These are phyloP conservation scores for Turdus rufiventris DNA, from an alignment of 2,113 vertebrate species.

Conservation along the genomic window DNA sequence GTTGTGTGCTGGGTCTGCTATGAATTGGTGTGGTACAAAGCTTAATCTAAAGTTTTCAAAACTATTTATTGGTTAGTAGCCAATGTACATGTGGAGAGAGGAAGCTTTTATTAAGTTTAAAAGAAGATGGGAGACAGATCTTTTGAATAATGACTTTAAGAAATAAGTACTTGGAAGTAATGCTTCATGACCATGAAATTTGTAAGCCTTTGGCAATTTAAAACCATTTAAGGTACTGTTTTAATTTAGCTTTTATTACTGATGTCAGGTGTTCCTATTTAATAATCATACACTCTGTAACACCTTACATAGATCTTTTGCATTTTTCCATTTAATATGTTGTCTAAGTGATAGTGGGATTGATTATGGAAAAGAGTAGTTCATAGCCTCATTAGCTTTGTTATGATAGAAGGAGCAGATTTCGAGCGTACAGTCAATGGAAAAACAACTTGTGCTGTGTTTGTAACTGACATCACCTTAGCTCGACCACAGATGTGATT, in stretches of 20 bases:
- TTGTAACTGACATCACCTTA: slow-evolving; percentile 12
- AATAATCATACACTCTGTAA: background rate
- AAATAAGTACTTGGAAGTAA: background rate
- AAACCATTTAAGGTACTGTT: background rate
- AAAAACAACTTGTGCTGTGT: background rate
- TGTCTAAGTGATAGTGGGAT: background rate
- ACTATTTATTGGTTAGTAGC: background rate
- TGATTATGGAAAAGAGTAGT: background rate
- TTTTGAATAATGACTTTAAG: background rate
- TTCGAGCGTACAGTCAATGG: background rate
- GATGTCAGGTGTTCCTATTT: background rate
- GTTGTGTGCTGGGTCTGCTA: background rate
- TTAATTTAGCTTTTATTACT: background rate
- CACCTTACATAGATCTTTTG: background rate
- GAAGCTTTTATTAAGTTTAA: background rate
- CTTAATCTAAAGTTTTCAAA: background rate
- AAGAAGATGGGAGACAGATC: background rate
- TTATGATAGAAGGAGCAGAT: background rate
- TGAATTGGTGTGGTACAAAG: background rate
- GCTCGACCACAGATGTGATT: background rate
- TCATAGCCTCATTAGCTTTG: background rate
- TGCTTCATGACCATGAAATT: background rate
- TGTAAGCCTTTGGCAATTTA: background rate
- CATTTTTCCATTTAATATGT: background rate
- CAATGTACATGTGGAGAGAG: background rate